Percentiles rank a stretch among this genome's conserved stretches.
phyloP scores from a whole-genome alignment of 2,797 vertebrate genomes.

The Sparus aurata region DNA sequence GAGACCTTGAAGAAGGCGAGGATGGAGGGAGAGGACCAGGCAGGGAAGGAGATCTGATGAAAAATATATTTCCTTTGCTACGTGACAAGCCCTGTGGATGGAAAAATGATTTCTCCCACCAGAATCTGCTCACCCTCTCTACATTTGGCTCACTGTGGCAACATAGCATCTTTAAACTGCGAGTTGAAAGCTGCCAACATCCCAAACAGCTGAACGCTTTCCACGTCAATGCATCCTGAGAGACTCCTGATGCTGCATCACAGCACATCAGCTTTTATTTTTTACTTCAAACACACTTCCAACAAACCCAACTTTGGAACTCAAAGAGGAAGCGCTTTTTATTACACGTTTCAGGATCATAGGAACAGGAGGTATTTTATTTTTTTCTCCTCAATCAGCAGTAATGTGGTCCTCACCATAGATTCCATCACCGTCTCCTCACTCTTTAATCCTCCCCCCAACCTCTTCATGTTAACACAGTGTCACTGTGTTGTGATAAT shows the following conservation, averaged over 20 bases:
- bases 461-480: slow-evolving; percentile 38
- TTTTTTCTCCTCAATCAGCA: slow-evolving; percentile 20
- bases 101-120: not conserved
- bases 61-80: slow-evolving; percentile 3
- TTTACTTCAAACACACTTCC: slow-evolving; percentile 41
- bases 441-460: slow-evolving; percentile 43
- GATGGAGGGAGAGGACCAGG: slow-evolving; percentile 14
- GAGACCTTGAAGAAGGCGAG: slow-evolving; percentile 8
- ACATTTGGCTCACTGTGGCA: not conserved
- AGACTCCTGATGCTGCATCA: slow-evolving; percentile 21
- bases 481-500: slow-evolving; percentile 34
- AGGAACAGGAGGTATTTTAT: slow-evolving; percentile 17
- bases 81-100: not conserved
- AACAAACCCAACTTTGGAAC: slow-evolving; percentile 35
- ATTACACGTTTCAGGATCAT: slow-evolving; percentile 25
- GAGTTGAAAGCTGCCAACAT: slow-evolving; percentile 17
- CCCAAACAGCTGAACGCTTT: slow-evolving; percentile 36
- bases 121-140: slow-evolving; percentile 1
- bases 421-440: slow-evolving; percentile 36
- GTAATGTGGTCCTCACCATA: not conserved
- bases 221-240: slow-evolving; percentile 28
- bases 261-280: slow-evolving; percentile 13
- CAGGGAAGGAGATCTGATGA: slow-evolving; percentile 18
- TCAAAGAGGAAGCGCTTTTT: slow-evolving; percentile 20
- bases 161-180: slow-evolving; percentile 22